Percentiles rank a stretch among this genome's conserved stretches.
Conservation (phyloP, 2,888 invertebrate species). For the Patella caerulea region DNA sequence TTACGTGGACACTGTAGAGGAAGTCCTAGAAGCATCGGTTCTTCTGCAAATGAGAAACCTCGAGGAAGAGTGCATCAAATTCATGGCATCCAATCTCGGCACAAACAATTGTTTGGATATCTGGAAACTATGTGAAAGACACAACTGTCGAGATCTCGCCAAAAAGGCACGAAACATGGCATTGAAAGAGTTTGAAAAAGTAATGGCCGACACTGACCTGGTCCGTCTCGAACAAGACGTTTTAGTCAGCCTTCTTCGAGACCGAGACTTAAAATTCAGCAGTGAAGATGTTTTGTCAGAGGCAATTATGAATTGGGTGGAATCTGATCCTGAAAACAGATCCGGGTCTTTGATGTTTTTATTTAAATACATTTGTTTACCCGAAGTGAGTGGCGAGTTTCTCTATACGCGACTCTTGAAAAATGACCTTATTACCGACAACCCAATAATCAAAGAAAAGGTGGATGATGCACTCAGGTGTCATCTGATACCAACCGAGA, state of each 20-base stretch:
- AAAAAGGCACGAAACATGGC: constrained; percentile 12
- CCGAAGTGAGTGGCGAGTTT: constrained; percentile 24
- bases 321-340: constrained; percentile 15
- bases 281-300: constrained; percentile 20
- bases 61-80: constrained; percentile 19
- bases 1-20: constrained; percentile 6
- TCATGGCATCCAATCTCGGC: constrained; percentile 15
- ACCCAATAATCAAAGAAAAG: constrained; percentile 13
- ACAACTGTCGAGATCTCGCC: constrained; percentile 11
- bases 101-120: constrained; percentile 19
- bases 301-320: constrained; percentile 28
- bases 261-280: background rate
- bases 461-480: constrained; percentile 27
- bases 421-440: constrained; percentile 22
- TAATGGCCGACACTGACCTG: constrained; percentile 11
- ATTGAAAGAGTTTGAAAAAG: constrained; percentile 10
- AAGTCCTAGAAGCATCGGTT: constrained; percentile 25
- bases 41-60: constrained; percentile 23
- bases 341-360: constrained; percentile 21
- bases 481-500: constrained; percentile 26
- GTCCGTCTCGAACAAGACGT: constrained; percentile 24
- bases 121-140: constrained; percentile 10
- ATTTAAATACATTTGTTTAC: constrained; percentile 30
- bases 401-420: constrained; percentile 23
- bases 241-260: constrained; percentile 13